These are phyloP conservation scores for Nasonia oneida DNA, from an alignment of 2,888 invertebrate genomes.

Conservation along the genomic window DNA sequence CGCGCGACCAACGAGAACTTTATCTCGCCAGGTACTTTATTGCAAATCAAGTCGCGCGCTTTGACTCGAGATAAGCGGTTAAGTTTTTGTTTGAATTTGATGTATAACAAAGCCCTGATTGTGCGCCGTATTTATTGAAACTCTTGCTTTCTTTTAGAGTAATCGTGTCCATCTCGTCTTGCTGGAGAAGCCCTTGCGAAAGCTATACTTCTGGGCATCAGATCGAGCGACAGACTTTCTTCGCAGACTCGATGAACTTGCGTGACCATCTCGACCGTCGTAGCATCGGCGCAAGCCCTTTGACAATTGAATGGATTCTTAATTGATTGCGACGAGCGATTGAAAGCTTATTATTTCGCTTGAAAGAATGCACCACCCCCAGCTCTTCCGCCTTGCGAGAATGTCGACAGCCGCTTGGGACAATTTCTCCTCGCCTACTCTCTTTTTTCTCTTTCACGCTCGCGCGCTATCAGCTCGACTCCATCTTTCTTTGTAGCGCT, in stretches of 20 bases:
- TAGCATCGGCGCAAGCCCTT: not conserved
- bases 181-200: too few relatives aligned
- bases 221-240: too few relatives aligned
- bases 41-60: conserved; percentile 30
- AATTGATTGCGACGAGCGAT: conserved; percentile 22
- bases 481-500: conserved; percentile 21
- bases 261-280: not conserved
- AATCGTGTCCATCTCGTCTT: too few relatives aligned
- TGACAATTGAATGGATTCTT: conserved; percentile 42
- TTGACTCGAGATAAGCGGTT: too few relatives aligned
- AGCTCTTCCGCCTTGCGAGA: not conserved
- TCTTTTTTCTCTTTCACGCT: not conserved
- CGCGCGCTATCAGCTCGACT: not conserved
- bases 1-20: not conserved
- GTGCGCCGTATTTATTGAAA: too few relatives aligned
- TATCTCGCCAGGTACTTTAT: not conserved
- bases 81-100: too few relatives aligned
- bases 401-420: not conserved
- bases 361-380: not conserved
- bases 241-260: not conserved
- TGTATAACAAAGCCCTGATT: too few relatives aligned
- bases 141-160: too few relatives aligned
- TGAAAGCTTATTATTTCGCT: not conserved
- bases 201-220: too few relatives aligned
- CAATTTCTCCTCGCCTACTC: not conserved